Evolutionary conservation across 2,888 invertebrate genomes (phyloP), one percentile per base, ranked within the genome.

Genomic region (Merodon equestris): DNA sequence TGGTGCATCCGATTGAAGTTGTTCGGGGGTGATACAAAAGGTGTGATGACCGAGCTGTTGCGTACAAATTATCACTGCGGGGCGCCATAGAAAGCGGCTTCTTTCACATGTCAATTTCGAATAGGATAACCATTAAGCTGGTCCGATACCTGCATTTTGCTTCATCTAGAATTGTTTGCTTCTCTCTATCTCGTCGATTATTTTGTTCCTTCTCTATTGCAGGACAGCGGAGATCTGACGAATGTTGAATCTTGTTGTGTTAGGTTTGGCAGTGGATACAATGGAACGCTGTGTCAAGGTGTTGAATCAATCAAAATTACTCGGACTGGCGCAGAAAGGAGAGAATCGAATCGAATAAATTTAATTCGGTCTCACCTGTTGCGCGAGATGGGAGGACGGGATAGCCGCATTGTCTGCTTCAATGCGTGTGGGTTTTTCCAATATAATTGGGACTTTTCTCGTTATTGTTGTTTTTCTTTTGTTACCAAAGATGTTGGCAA

Each of bases 51-150:
- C 83, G 68, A 71, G 82, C 81, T 83, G 82, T 79, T 82, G 82
- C 83, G 81, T 82, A 83, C 83, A 83, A 83, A 83, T 83, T 83
- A 83, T 83, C 83, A 81, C 83, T 73, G 82, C 83, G 83, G 83
- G 83, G 82, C 79, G 76, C 73, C 83, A 81, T 71, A 82, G 74
- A 81, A 82, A 77, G 82, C 83, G 83, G 83, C 77, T 77, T 50
- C 83, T 83, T 83, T 83, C 54, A 70, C 68, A 64, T 64, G 79
- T 79, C 74, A 68, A 74, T 64, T 54, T 63, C 42, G 68, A 14
- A 50, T 34, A 57, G 72, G 51, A 53, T 73, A 68, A 53, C 56
- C 64, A 74, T 74, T 70, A 67, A 68, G 63, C 12, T n/a, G 53
- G 36, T 9, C 13, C 57, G 17, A 50, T 48, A n/a, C 3, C 9